Percentiles rank a stretch among this genome's conserved stretches.
These are phyloP conservation scores for Myodes glareolus DNA, from an alignment of 2,113 vertebrate species.

Conservation along the genomic window DNA sequence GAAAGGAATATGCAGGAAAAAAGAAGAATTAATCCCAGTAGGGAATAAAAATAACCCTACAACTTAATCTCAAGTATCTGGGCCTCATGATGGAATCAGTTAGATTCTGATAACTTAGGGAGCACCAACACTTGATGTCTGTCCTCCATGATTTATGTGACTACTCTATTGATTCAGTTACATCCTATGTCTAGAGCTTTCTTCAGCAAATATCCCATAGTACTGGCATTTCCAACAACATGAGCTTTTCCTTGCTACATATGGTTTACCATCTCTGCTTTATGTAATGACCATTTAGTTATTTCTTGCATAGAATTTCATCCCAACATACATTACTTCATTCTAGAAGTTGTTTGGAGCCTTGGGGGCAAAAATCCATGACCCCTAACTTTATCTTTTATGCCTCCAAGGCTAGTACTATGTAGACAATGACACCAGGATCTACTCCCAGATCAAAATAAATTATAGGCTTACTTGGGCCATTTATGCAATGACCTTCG, in stretches of 20 bases:
- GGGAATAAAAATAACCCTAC: background rate
- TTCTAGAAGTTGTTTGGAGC: background rate
- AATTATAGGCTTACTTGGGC: background rate
- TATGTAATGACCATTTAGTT: background rate
- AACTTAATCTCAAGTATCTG: background rate
- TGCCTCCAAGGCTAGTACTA: background rate
- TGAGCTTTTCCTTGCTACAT: background rate
- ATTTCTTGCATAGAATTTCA: background rate
- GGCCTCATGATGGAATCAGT: background rate
- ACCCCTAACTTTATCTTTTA: background rate
- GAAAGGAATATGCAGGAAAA: background rate
- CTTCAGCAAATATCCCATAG: background rate
- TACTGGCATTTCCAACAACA: background rate
- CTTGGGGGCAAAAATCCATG: background rate
- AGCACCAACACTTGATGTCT: background rate
- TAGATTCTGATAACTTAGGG: background rate
- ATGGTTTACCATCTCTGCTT: background rate
- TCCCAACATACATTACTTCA: background rate
- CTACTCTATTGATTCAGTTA: background rate
- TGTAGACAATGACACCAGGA: background rate
- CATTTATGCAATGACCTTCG: background rate
- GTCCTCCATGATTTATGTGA: background rate
- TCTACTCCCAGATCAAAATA: background rate
- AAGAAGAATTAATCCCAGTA: background rate
- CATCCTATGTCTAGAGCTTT: background rate